Base-by-base conservation (phyloP, 2,113 vertebrate species). In the Peromyscus polionotus region DNA sequence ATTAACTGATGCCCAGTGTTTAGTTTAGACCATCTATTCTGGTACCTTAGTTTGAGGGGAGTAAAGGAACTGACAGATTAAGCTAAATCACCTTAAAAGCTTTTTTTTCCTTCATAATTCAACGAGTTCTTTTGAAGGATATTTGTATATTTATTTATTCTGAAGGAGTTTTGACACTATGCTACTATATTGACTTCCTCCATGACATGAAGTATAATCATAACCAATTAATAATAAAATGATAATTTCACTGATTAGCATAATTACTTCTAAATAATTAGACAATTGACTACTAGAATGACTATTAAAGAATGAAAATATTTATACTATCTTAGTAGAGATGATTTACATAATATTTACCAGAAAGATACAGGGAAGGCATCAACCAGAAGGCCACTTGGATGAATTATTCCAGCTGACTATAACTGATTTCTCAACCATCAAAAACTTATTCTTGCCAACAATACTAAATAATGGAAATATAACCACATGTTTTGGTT, bases 1-100 rank as follows among this genome's bases (percentile, higher is more conserved):
- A 94, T 97, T 89, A 91, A 86, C 89, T 97, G 51, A 96, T 84
- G n/a, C 92, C 68, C 7, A 39, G 13, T 79, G 54, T 94, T 97
- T 84, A 73, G 24, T 84, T 97, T 93, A 73, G 59, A 83, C 70
- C 19, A 94, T 77, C 93, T 90, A 87, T 81, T 83, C 45, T 79
- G 83, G 33, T 63, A 65, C 45, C 91, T 95, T 95, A 92, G 54
- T 85, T 95, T 86, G 5, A 5, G 67, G 85, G 24, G 16, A 54
- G 59, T 48, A 83, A 26, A 48, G 8, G 13, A 95, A 88, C n/a
- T 90, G 83, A 94, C 33, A 95, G n/a, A 91, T 36, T 72, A 70
- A 88, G 67, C 24, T 68, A 95, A 97, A 90, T 84, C 91, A 91
- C 36, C 84, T 51, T 61, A 97, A 95, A 96, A 88, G 39, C 75